Conservation (phyloP, 2,888 invertebrate genomes). For the Hirtodrosophila histrioides region DNA sequence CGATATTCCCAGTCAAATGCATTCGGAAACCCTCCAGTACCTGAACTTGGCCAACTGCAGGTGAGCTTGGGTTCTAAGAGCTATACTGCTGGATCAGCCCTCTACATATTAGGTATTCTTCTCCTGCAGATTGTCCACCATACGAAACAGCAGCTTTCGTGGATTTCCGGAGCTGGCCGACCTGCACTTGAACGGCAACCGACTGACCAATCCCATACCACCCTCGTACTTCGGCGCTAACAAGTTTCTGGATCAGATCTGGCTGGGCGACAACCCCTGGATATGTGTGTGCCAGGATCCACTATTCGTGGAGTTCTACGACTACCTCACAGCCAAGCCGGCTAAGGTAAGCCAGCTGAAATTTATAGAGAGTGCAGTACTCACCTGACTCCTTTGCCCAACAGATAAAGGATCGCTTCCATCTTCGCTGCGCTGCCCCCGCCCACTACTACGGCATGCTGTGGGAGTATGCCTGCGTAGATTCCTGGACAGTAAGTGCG, state of each 20-base stretch:
- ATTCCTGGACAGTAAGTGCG: conserved; percentile 86
- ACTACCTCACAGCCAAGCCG: conserved; percentile 86
- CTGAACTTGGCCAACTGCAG: conserved; percentile 85
- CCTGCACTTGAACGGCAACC: conserved; percentile 89
- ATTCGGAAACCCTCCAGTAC: conserved; percentile 86
- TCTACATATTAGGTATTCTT: too few species aligned
- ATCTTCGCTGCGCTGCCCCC: conserved; percentile 89
- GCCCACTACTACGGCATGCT: conserved; percentile 87
- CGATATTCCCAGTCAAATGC: conserved; percentile 87
- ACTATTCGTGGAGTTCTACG: conserved; percentile 87
- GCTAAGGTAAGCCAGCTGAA: conserved; percentile 80
- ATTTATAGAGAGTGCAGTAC: too few species aligned
- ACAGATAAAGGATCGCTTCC: conserved; percentile 81
- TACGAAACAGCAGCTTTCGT: conserved; percentile 88
- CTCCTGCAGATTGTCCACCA: conserved; percentile 85
- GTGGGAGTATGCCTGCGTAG: conserved; percentile 89
- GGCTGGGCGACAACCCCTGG: conserved; percentile 91
- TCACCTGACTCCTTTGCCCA: neutral
- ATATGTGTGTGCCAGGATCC: conserved; percentile 88
- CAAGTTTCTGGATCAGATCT: conserved; percentile 86
- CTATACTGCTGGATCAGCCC: too few species aligned
- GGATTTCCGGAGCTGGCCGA: conserved; percentile 87
- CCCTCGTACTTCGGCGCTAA: conserved; percentile 87
- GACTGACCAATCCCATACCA: conserved; percentile 88
- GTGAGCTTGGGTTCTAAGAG: conserved; percentile 52